Base-by-base conservation (phyloP, 1,140 invertebrate species). In the Oreohelix idahoensis region DNA sequence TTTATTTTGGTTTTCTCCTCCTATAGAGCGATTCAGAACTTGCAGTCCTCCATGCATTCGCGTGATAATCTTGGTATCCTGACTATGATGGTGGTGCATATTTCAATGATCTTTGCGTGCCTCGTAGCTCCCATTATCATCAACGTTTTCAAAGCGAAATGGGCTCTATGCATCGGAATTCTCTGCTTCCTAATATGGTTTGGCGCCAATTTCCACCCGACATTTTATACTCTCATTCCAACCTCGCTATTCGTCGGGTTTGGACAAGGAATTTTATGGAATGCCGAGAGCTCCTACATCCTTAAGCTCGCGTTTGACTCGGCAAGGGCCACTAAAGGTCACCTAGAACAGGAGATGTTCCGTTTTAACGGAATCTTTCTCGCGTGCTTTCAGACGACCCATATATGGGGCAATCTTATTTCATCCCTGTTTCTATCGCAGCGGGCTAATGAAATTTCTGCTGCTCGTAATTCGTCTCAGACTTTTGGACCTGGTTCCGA, bases 351-450 rank as follows among this genome's bases (percentile, higher is more conserved):
- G 35, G 89, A 92, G 76, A 88, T 91, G 83, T 91, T 91, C 75
- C 86, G 90, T n/a, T 92, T 91, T 77, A 90, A 92, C 82, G 91
- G 91, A 20, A 88, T 92, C 82, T 92, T 92, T 84, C 84, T 92
- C n/a, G 92, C 92, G 20, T 91, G 92, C 80, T 92, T 92, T 84
- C 92, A 92, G 78, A 91, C 92, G 15, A 92, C 92, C n/a, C 92
- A 92, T 85, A 91, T 92, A 45, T 92, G 90, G 90, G 92, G 92
- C 8, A 92, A 92, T 83, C 86, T 92, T 2, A 88, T 92, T 53
- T 91, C 91, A 2, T 92, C 90, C 0, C 76, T 92, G 51, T 84
- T 92, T 42, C 83, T 92, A n/a, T 71, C 79, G 1, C 51, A 15
- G 20, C 36, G 53, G 1, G 15, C 51, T 39, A 69, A 69, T n/a